A percentile compares a stretch with the other conserved stretches of the same genome.
These are phyloP conservation scores for Petrolisthes cinctipes DNA, from an alignment of 2,888 invertebrate species.

Conservation along the genomic window DNA sequence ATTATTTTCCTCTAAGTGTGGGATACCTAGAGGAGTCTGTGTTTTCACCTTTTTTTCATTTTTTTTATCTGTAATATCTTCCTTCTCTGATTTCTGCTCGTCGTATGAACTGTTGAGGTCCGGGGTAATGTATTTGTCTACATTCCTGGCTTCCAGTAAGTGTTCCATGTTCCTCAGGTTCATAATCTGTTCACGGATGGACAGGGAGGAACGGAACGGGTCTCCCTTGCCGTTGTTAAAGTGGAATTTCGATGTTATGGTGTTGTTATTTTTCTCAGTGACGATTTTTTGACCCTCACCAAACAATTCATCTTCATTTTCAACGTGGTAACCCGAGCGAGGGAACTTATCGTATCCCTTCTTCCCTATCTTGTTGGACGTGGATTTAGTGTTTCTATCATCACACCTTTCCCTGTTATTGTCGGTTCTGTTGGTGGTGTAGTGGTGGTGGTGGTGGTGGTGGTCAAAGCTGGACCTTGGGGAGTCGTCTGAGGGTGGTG, in stretches of 20 bases:
- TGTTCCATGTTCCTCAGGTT: conserved; percentile 40
- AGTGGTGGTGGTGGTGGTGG: not conserved
- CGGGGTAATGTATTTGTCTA: conserved; percentile 11
- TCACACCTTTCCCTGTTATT: not conserved
- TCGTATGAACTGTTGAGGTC: not conserved
- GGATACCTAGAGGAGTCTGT: not conserved
- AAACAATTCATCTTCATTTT: not conserved
- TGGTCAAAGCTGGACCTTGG: not conserved
- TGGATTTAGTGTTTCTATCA: not conserved
- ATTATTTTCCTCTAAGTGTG: not conserved
- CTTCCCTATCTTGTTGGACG: not conserved
- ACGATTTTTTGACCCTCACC: not conserved
- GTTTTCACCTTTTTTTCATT: not conserved
- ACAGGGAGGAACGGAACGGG: not conserved
- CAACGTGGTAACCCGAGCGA: not conserved
- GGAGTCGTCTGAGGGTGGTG: conserved; percentile 4
- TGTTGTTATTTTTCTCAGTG: conserved; percentile 31
- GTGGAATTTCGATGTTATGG: not conserved
- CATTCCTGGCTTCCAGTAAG: conserved; percentile 21
- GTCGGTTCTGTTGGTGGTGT: not conserved
- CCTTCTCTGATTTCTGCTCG: not conserved
- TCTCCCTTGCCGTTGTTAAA: not conserved
- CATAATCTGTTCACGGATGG: conserved; percentile 34
- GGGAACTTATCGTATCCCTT: not conserved
- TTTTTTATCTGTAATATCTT: not conserved